phyloP scores from a whole-genome alignment of 2,113 vertebrate genomes.

The Phoenicopterus ruber region DNA sequence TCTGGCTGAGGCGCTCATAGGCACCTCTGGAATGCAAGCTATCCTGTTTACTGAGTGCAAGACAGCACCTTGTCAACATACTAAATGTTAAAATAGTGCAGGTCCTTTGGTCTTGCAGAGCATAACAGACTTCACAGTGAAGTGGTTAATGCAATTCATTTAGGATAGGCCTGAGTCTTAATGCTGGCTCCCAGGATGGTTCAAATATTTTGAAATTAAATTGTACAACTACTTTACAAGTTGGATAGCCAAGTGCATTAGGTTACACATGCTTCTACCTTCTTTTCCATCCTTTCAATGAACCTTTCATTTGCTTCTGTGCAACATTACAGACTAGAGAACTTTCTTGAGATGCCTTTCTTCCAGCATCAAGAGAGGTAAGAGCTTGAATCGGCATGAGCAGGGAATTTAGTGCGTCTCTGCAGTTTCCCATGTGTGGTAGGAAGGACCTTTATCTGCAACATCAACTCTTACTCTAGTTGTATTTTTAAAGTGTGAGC shows the following conservation, averaged over 20 bases:
- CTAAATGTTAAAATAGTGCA: not conserved
- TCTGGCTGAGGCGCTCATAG: not conserved
- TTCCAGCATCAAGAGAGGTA: not conserved
- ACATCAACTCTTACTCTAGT: not conserved
- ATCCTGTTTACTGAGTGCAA: not conserved
- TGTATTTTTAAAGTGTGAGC: not conserved
- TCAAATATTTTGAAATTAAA: not conserved
- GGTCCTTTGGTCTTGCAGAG: not conserved
- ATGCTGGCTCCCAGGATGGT: not conserved
- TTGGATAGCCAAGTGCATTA: not conserved
- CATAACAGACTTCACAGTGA: not conserved
- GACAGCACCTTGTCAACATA: not conserved
- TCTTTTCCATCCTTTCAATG: not conserved
- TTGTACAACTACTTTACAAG: not conserved
- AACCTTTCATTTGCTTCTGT: not conserved
- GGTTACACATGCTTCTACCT: not conserved
- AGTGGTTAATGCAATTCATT: not conserved
- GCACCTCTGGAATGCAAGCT: not conserved
- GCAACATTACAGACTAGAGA: not conserved
- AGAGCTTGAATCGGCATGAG: not conserved
- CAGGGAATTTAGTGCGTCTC: not conserved
- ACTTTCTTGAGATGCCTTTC: not conserved
- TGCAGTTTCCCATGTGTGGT: not conserved
- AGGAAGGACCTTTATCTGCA: not conserved
- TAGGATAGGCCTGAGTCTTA: not conserved